Evolutionary conservation across 2,888 invertebrate species (phyloP).

Genomic region (Drosophila heteroneura): DNA sequence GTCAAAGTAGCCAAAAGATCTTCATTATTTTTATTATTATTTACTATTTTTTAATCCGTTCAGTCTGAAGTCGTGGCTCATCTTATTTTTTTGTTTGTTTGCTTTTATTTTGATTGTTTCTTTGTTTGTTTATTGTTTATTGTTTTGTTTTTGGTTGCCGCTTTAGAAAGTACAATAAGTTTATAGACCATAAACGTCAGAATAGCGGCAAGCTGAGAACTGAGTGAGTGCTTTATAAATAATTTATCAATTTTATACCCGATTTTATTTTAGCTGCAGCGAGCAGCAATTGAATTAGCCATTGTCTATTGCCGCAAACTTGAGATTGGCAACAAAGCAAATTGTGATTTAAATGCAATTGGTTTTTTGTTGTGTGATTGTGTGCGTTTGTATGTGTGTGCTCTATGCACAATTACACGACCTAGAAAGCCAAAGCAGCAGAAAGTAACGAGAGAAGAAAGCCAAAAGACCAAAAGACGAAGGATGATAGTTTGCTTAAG

Average conservation of each 20-base stretch:
- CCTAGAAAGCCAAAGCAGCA: slow-evolving; percentile 81
- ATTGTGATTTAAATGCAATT: slow-evolving; percentile 63
- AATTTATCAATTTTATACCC: slow-evolving; percentile 71
- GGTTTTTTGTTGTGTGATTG: slow-evolving; percentile 49
- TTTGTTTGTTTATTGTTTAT: slow-evolving; percentile 14
- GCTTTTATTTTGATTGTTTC: slow-evolving; percentile 34
- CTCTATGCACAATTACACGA: slow-evolving; percentile 78
- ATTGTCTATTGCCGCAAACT: slow-evolving; percentile 52
- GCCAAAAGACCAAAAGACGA: slow-evolving; percentile 53
- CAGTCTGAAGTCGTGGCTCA: background rate
- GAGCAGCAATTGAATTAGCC: slow-evolving; percentile 70
- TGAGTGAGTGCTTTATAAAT: slow-evolving; percentile 63
- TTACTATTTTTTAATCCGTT: slow-evolving; percentile 8
- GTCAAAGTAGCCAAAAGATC: slow-evolving; percentile 34
- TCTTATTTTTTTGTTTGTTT: background rate
- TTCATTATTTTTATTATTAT: slow-evolving; percentile 1
- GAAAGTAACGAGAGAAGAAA: slow-evolving; percentile 70
- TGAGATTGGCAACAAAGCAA: slow-evolving; percentile 38
- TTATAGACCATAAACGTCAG: slow-evolving; percentile 73
- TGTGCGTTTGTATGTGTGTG: slow-evolving; percentile 31
- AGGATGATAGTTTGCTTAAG: slow-evolving; percentile 52
- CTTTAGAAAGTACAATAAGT: slow-evolving; percentile 69
- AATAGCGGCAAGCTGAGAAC: slow-evolving; percentile 38
- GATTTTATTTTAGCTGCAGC: slow-evolving; percentile 20
- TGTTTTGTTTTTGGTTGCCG: slow-evolving; percentile 16